Evolutionary conservation across 37 sponge, comb jelly and placozoan genomes (phyloP), one percentile per base, ranked within the genome.

Genomic region (Trichoplax adhaerens): DNA sequence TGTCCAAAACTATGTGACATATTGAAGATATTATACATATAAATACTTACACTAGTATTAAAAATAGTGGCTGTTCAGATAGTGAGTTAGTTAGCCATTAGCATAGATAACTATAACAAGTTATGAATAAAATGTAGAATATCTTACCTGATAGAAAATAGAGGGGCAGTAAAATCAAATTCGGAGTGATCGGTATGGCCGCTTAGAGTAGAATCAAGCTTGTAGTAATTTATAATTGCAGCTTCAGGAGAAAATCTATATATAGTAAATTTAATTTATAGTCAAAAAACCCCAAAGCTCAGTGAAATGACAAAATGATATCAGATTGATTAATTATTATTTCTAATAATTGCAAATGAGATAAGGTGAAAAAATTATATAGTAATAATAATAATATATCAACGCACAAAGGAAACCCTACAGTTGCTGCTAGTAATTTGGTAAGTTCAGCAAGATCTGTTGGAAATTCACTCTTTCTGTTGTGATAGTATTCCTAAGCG

Each of bases 141-240:
- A 66, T 10, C 69, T 2, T 66, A 90, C 91, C 98, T 96, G 54
- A 88, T 76, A 3, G 99, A 98, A 53, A 98, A 76, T 3, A 98
- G 81, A n/a, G 99, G 99, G 7, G 77, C 75, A 55, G 88, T 74
- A 58, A 87, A 85, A 68, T 98, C 91, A 49, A 79, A 77, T 65
- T 98, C 99, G 1, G 94, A 86, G 55, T 98, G 94, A 73, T 98
- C 99, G 2, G 87, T 89, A 74, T 98, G 99, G 5, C 94, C 94
- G 3, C 87, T 80, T 12, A 98, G 80, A 7, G 94, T 86, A 2
- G 94, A 89, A 68, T 86, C 91, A 48, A 89, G 76, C 71, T 89
- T 85, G 59, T 98, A 98, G 79, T 83, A 98, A 78, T 98, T 98
- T 1, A 98, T 83, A 64, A 98, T 89, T 54, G 77, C 87, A 48